phyloP scores from a whole-genome alignment of 2,888 invertebrate species.

The Macaria liturata region DNA sequence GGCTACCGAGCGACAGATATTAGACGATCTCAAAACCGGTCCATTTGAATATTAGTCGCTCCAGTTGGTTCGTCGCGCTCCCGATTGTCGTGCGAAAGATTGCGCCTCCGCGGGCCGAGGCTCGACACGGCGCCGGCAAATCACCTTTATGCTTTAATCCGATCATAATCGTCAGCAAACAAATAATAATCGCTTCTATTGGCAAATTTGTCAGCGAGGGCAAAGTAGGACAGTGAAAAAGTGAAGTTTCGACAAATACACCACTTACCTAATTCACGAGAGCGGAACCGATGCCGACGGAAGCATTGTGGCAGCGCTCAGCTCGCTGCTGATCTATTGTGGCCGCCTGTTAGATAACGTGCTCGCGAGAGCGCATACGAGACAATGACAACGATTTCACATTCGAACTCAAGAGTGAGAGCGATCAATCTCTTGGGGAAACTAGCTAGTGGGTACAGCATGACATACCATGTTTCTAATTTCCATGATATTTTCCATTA shows the following conservation, averaged over 20 bases:
- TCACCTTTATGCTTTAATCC: constrained; percentile 62
- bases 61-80: constrained; percentile 72
- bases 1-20: constrained; percentile 44
- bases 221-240: constrained; percentile 71
- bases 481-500: constrained; percentile 48
- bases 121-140: constrained; percentile 61
- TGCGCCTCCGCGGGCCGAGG: constrained; percentile 55
- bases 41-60: constrained; percentile 74
- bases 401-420: constrained; percentile 66
- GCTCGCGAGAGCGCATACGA: constrained; percentile 64
- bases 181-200: constrained; percentile 55
- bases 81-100: constrained; percentile 77
- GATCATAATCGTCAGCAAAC: constrained; percentile 68
- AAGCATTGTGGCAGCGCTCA: constrained; percentile 68
- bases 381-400: constrained; percentile 67
- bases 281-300: constrained; percentile 77
- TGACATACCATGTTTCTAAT: constrained; percentile 29
- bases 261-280: constrained; percentile 79
- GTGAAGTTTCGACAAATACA: constrained; percentile 79
- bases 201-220: constrained; percentile 52
- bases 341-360: constrained; percentile 73
- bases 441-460: constrained; percentile 13
- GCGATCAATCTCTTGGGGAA: constrained; percentile 40
- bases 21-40: constrained; percentile 58
- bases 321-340: constrained; percentile 62